A percentile compares a stretch with the other conserved stretches of the same genome.
Conservation (phyloP, 2,797 vertebrate species). For the Sorex maritimensis region DNA sequence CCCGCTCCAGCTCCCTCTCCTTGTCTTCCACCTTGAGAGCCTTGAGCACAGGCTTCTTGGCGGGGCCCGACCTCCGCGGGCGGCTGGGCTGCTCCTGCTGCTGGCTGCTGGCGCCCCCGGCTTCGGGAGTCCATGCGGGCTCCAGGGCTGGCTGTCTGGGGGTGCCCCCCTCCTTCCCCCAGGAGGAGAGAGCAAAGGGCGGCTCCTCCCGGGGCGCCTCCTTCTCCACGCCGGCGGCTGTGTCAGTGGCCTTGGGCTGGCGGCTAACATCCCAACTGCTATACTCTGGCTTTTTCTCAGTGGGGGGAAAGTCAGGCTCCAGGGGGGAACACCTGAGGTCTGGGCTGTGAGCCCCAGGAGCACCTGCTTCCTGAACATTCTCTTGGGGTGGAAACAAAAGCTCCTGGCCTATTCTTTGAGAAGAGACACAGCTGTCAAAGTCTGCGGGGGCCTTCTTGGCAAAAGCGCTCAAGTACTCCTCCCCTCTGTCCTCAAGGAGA, state of each 20-base stretch:
- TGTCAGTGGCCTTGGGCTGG: conserved; percentile 91
- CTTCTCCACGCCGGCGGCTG: conserved; percentile 84
- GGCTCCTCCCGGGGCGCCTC: conserved; percentile 91
- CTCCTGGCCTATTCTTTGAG: conserved; percentile 90
- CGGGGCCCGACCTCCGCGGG: conserved; percentile 96
- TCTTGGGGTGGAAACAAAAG: conserved; percentile 91
- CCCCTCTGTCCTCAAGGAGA: conserved; percentile 94
- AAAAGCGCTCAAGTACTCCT: conserved; percentile 93
- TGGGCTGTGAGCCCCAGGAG: conserved; percentile 87
- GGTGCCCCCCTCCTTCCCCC: conserved; percentile 94
- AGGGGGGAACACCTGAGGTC: conserved; percentile 90
- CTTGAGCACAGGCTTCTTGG: conserved; percentile 99
- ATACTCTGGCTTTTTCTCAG: conserved; percentile 92
- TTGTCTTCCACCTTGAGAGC: conserved; percentile 99
- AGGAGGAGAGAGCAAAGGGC: conserved; percentile 89
- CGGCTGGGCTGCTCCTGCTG: conserved; percentile 93
- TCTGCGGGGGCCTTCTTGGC: conserved; percentile 91
- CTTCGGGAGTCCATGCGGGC: conserved; percentile 93
- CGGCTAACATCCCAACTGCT: conserved; percentile 91
- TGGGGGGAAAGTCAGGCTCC: conserved; percentile 92
- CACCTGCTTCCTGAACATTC: conserved; percentile 89
- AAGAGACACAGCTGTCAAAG: conserved; percentile 90
- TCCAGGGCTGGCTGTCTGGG: conserved; percentile 91
- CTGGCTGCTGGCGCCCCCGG: conserved; percentile 89
- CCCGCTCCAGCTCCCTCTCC: conserved; percentile 96